These are phyloP conservation scores for Morelia viridis DNA, from an alignment of 2,797 vertebrate genomes.

Conservation along the genomic window DNA sequence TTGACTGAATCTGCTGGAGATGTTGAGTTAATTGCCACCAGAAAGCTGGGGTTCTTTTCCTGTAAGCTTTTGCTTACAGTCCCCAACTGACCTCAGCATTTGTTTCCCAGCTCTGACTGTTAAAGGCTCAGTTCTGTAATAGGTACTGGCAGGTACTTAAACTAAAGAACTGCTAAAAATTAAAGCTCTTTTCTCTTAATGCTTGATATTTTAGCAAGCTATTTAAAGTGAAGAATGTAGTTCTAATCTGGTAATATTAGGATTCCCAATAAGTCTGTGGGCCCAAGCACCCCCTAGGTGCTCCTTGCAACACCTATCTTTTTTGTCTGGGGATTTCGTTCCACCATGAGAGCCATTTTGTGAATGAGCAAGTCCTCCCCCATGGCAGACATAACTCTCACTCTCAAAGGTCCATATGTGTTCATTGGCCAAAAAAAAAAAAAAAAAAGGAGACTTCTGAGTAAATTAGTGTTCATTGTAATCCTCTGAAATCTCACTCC, in stretches of 20 bases:
- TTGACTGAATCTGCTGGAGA: constrained; percentile 41
- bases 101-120: constrained; percentile 8
- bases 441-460: too few relatives aligned
- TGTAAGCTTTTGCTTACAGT: constrained; percentile 64
- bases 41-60: constrained; percentile 56
- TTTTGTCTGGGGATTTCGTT: too few relatives aligned
- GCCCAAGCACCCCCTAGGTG: too few relatives aligned
- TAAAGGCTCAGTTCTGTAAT: background rate
- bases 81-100: constrained; percentile 60
- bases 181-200: background rate
- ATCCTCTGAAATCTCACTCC: background rate
- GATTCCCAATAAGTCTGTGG: background rate
- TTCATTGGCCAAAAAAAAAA: too few relatives aligned
- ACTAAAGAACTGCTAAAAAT: background rate
- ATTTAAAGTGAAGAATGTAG: background rate
- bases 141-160: background rate
- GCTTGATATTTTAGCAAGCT: background rate
- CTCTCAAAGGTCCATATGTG: too few relatives aligned
- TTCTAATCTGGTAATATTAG: background rate
- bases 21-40: constrained; percentile 43
- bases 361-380: too few relatives aligned
- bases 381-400: too few relatives aligned
- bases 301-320: too few relatives aligned
- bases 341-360: too few relatives aligned
- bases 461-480: background rate